Base-by-base conservation (phyloP, 2,888 invertebrate genomes). In the Patella depressa region DNA sequence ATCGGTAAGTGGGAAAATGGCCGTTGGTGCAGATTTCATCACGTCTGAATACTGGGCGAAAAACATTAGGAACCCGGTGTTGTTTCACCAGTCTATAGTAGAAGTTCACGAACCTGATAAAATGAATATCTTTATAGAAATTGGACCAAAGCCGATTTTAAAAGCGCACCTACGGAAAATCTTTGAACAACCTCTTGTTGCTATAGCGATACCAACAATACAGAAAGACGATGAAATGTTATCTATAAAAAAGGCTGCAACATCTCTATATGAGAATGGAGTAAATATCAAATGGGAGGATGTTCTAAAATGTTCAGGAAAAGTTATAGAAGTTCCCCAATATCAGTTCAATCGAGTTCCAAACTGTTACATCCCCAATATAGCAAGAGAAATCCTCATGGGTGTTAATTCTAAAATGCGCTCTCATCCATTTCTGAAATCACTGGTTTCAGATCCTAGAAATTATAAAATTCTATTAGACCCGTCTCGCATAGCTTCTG, bases 291-390 rank as follows among this genome's bases (percentile, higher is more conserved):
- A 65, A 3, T 65, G 65, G 65, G 65, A 65, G 7, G 34, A 34
- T 34, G 34, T 34, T 7, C 34, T 34, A 34, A 34, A 34, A 34
- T 34, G 34, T 34, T 34, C 34, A 34, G 34, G 34, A 34, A 34
- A 34, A 34, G 34, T 34, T 34, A 34, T 34, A 34, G 34, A 34
- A 34, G 70, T 83, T 29, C 86, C 86, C n/a, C 82, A 76, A 57
- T 85, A 85, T 69, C 57, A 29, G 11, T 85, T 84, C 59, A 75
- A 82, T 34, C 80, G 78, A 71, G 71, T 78, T 24, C 78, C 79
- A 55, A 71, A 76, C 1, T 70, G 82, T 0, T 79, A 79, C 53
- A 75, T 80, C 70, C 77, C 85, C 5, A 81, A 81, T 34, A 72
- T 72, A n/a, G 72, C 76, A 12, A 75, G 57, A 34, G 24, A 74